Conservation (phyloP, 2,797 vertebrate genomes). For the Ctenochaetus hawaiiensis region DNA sequence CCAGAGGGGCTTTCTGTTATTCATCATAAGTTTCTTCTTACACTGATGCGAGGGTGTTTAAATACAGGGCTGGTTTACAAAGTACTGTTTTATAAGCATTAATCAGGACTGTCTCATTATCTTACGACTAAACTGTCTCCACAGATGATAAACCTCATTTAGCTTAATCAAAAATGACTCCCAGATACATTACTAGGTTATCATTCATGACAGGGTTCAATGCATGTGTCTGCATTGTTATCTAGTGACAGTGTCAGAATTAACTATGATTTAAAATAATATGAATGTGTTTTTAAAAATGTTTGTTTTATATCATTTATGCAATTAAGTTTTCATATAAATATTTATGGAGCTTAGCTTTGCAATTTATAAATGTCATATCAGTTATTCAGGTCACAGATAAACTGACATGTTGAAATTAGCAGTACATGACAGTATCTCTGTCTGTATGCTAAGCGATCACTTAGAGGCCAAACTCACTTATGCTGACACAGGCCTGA, state of each 20-base stretch:
- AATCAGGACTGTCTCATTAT: conserved; percentile 64
- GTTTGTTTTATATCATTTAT: neutral
- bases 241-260: neutral
- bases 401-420: conserved; percentile 1
- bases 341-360: neutral
- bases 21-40: conserved; percentile 23
- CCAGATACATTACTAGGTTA: conserved; percentile 39
- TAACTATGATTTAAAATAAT: conserved; percentile 20
- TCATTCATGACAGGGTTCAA: conserved; percentile 43
- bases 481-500: neutral
- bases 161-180: conserved; percentile 54
- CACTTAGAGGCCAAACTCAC: neutral
- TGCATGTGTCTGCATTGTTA: conserved; percentile 17
- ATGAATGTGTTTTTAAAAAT: conserved; percentile 23
- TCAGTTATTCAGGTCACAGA: conserved; percentile 1
- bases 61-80: conserved; percentile 45
- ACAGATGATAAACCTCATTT: conserved; percentile 63
- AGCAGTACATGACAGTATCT: neutral
- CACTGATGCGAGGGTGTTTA: conserved; percentile 18
- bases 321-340: conserved; percentile 9
- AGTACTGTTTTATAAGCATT: conserved; percentile 49
- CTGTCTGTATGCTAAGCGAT: neutral
- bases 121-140: conserved; percentile 45
- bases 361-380: neutral
- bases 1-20: conserved; percentile 14